Percentiles rank a stretch among this genome's conserved stretches.
These are phyloP conservation scores for Augochlora pura DNA, from an alignment of 1,140 invertebrate genomes.

Conservation along the genomic window DNA sequence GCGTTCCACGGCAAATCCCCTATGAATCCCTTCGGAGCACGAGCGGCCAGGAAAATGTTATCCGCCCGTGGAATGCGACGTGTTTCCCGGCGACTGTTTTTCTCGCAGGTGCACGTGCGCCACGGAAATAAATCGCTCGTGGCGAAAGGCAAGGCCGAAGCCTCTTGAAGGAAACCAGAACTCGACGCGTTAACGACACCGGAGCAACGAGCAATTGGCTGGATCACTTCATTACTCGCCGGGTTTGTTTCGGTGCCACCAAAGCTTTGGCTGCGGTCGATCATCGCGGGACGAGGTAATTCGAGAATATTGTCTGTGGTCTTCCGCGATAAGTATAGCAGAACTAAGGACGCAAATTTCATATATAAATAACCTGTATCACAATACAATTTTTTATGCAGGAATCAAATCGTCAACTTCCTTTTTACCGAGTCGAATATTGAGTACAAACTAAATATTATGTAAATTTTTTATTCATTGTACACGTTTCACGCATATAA, in stretches of 20 bases:
- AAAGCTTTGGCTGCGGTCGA: too few relatives aligned
- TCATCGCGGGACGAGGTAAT: too few relatives aligned
- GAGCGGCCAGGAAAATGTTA: conserved; percentile 43
- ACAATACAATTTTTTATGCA: too few relatives aligned
- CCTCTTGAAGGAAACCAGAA: conserved; percentile 34
- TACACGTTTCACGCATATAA: too few relatives aligned
- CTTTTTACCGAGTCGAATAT: too few relatives aligned
- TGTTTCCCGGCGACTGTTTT: conserved; percentile 42
- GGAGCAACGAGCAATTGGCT: background rate
- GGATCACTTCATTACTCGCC: background rate
- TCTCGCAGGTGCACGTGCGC: conserved; percentile 46
- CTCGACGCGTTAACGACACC: conserved; percentile 31
- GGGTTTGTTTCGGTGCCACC: background rate
- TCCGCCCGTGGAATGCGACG: conserved; percentile 42
- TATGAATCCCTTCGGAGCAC: conserved; percentile 43
- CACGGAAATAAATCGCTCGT: conserved; percentile 49
- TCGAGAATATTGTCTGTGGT: too few relatives aligned
- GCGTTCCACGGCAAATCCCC: conserved; percentile 7
- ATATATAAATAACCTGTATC: too few relatives aligned
- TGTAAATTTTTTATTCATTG: too few relatives aligned
- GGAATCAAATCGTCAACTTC: too few relatives aligned
- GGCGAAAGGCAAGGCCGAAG: conserved; percentile 47
- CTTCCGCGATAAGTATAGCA: too few relatives aligned
- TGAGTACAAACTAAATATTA: too few relatives aligned
- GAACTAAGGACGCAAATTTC: too few relatives aligned